Conservation (phyloP, 2,113 vertebrate species). For the Peromyscus californicus region DNA sequence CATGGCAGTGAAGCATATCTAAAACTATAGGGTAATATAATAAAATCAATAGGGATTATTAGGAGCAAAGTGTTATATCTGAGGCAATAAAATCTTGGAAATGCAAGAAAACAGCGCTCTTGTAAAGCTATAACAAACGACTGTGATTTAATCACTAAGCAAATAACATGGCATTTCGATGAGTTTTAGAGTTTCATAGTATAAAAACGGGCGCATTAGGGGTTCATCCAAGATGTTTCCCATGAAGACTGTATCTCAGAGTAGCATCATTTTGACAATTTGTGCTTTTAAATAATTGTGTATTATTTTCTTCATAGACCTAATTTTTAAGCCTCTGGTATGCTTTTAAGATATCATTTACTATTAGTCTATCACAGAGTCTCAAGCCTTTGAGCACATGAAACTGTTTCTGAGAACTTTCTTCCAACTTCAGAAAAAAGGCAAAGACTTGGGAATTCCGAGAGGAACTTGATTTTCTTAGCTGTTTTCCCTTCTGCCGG, state of each 20-base stretch:
- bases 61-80: conserved; percentile 82
- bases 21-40: conserved; percentile 87
- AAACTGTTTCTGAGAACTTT: conserved; percentile 79
- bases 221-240: conserved; percentile 82
- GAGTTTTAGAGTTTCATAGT: conserved; percentile 81
- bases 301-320: conserved; percentile 86
- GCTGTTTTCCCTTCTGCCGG: conserved; percentile 80
- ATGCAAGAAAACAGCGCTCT: conserved; percentile 86
- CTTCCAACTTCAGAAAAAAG: conserved; percentile 81
- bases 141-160: conserved; percentile 88
- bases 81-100: conserved; percentile 85
- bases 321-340: conserved; percentile 81
- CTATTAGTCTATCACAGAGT: conserved; percentile 74
- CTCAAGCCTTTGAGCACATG: conserved; percentile 83
- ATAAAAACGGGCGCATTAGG: conserved; percentile 77
- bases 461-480: conserved; percentile 82
- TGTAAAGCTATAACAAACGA: conserved; percentile 86
- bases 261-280: conserved; percentile 86
- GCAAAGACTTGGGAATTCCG: conserved; percentile 84
- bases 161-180: conserved; percentile 86
- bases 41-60: conserved; percentile 87
- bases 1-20: conserved; percentile 84
- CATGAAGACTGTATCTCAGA: conserved; percentile 71
- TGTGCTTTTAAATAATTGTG: conserved; percentile 87
- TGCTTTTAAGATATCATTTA: conserved; percentile 88